Evolutionary conservation across 2,888 invertebrate genomes (phyloP), one percentile per base, ranked within the genome.

Genomic region (Luperina testacea): DNA sequence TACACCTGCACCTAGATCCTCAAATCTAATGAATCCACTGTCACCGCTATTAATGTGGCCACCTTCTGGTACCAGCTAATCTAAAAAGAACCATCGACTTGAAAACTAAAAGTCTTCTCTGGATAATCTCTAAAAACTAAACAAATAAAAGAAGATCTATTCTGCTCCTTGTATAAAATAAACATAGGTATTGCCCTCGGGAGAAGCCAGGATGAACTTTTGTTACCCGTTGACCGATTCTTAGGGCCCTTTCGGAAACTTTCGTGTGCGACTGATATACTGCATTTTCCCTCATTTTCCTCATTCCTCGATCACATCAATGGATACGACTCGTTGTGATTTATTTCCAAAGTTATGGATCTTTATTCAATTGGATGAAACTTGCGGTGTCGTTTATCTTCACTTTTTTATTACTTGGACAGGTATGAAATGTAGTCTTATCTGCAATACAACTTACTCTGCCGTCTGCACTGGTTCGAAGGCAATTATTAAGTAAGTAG

Each of bases 351-450:
- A 85, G 81, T 81, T 72, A 76, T 81, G 63, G 76, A 85, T 83
- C 75, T 81, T 85, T 75, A 85, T 83, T 85, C 82, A 83, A 85
- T 83, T 76, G 82, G 72, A 71, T 72, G 45, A 64, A 82, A 82
- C 53, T 84, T 80, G 80, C 42, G 68, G 72, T 78, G 63, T 84
- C 82, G 71, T 85, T 81, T 67, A 71, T 81, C 75, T 82, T 75
- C 67, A 72, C 63, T 85, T 82, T 82, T 84, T 82, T 75, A 73
- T 73, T 64, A 73, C 63, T 74, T 84, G 9, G 73, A 82, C 81
- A 73, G 63, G 84, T 84, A 68, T 73, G 38, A 51, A 61, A 51
- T 72, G 57, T 20, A 3, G 78, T 59, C 57, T 69, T 83, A 83
- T 70, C 45, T 63, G 53, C 20, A 20, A 45, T 59, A 53, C 1